Evolutionary conservation across 2,888 invertebrate genomes (phyloP), one percentile per base, ranked within the genome.

Genomic region (Agelastica alni): DNA sequence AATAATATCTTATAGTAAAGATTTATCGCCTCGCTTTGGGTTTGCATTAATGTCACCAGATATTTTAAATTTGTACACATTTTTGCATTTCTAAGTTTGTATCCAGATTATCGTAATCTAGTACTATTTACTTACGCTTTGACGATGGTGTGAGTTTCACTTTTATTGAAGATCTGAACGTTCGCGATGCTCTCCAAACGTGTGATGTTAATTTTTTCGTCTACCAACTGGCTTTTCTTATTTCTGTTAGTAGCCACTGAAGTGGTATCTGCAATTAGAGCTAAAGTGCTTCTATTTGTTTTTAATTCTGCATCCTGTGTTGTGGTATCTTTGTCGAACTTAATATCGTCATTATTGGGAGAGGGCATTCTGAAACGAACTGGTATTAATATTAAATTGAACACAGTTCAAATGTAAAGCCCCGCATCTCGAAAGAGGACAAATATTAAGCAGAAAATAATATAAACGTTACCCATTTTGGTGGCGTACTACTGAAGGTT

Each of bases 201-300:
- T 5, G 48, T 43, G 10, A 14, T 16, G 26, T 47, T 43, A 6
- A 43, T 28, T 17, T 42, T 53, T 4, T 16, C 37, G n/a, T 36
- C 18, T 12, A 31, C 47, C 12, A 51, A 4, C 13, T 47, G 42
- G 30, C 47, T 51, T 26, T 55, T 55, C 17, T 47, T 51, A 18
- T 43, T 47, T 22, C 47, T 30, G 17, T 47, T 56, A 17, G 28
- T 51, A 16, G 39, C 12, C 10, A 13, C 10, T 13, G 51, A 46
- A 7, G 18, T 47, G 12, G 20, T 34, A 3, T 48, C 39, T 10
- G 39, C 30, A 10, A 41, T 41, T 20, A 49, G 16, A 7, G 37
- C 9, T 13, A 51, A 12, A n/a, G 51, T 42, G 10, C 56, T 56
- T 36, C 17, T 42, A 20, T 56, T 56, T 7, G 51, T 34, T 2